Evolutionary conservation across 1,140 invertebrate species (phyloP).

Genomic region (Drosophila kepulauana): DNA sequence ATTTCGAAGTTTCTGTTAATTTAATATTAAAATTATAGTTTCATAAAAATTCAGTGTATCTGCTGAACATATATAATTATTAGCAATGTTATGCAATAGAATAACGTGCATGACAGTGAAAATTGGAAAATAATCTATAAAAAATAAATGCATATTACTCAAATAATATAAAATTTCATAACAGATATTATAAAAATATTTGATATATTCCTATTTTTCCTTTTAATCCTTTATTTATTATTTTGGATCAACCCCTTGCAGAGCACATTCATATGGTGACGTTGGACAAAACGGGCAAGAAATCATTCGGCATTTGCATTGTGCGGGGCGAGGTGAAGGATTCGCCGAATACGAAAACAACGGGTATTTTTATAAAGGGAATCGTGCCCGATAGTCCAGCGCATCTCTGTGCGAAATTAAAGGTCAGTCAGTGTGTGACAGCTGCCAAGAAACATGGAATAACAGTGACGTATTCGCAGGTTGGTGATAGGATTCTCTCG

Average conservation of each 20-base stretch:
- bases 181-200: too few species aligned
- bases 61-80: too few species aligned
- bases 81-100: too few species aligned
- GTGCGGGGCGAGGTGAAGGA: conserved; percentile 94
- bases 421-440: conserved; percentile 86
- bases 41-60: too few species aligned
- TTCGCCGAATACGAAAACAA: conserved; percentile 87
- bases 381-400: conserved; percentile 98
- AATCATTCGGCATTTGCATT: conserved; percentile 96
- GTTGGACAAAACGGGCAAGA: conserved; percentile 80
- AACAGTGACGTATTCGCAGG: conserved; percentile 86
- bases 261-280: conserved; percentile 78
- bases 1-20: too few species aligned
- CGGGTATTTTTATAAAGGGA: conserved; percentile 99
- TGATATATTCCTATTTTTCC: too few species aligned
- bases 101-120: too few species aligned
- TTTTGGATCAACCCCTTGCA: conserved; percentile 15
- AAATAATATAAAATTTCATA: too few species aligned
- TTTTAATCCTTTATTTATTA: background rate
- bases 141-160: too few species aligned
- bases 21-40: too few species aligned
- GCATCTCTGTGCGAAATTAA: conserved; percentile 93
- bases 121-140: too few species aligned
- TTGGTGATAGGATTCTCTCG: conserved; percentile 95
- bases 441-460: background rate